Evolutionary conservation across 2,888 invertebrate genomes (phyloP).

Genomic region (Lottia gigantea): DNA sequence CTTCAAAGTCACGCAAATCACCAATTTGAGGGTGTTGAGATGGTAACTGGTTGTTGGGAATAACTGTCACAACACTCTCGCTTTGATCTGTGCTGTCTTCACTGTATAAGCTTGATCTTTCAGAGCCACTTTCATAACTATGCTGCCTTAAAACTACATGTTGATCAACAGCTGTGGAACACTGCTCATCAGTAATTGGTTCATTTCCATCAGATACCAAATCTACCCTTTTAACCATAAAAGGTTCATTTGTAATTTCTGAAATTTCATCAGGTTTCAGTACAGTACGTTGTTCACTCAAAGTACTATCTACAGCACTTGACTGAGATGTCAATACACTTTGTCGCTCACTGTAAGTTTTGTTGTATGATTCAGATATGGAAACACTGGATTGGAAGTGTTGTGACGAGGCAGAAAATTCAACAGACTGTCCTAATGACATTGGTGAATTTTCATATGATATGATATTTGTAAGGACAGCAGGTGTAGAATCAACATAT

Average conservation of each 20-base stretch:
- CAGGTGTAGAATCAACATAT: slow-evolving; percentile 12
- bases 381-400: neutral
- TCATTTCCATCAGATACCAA: neutral
- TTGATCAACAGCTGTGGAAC: neutral
- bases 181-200: neutral
- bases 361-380: neutral
- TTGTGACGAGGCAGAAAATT: neutral
- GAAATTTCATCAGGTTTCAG: neutral
- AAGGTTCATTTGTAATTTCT: neutral
- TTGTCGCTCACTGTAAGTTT: neutral
- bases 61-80: slow-evolving; percentile 2
- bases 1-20: neutral
- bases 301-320: neutral
- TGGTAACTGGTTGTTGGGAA: neutral
- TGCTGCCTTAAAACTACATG: neutral
- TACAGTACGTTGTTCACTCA: neutral
- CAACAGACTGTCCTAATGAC: neutral
- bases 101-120: neutral
- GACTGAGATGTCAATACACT: neutral
- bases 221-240: neutral
- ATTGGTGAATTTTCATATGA: neutral
- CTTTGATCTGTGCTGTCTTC: neutral
- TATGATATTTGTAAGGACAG: neutral
- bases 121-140: neutral
- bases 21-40: neutral